Evolutionary conservation across 64 coral and sea anemone species (phyloP).

Genomic region (Hydrozoanthus tunicans): DNA sequence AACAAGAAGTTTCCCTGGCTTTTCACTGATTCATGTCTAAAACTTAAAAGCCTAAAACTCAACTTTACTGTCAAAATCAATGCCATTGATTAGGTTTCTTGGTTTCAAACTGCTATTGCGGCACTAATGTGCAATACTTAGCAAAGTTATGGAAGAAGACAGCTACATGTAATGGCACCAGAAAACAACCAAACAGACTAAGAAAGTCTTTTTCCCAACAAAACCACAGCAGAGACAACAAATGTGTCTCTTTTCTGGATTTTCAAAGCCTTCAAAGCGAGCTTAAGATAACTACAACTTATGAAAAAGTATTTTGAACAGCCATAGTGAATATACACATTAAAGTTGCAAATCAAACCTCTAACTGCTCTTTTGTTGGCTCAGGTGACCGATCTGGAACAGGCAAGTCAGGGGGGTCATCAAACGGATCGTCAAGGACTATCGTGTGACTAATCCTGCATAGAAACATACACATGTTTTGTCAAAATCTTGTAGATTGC

Average conservation of each 20-base stretch:
- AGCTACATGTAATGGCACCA: too few relatives aligned
- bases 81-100: too few relatives aligned
- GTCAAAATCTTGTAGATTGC: not conserved
- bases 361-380: constrained; percentile 97
- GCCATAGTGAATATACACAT: too few relatives aligned
- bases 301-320: not conserved
- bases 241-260: not conserved
- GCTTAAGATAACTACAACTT: not conserved
- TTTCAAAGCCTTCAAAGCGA: not conserved
- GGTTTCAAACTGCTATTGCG: too few relatives aligned
- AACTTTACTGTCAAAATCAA: too few relatives aligned
- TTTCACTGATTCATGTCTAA: too few relatives aligned
- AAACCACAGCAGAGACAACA: not conserved
- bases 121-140: too few relatives aligned
- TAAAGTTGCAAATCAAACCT: constrained; percentile 54
- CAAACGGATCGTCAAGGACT: constrained; percentile 94
- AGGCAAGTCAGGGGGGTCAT: constrained; percentile 78
- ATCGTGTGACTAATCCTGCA: constrained; percentile 92
- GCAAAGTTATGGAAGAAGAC: too few relatives aligned
- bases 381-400: constrained; percentile 96
- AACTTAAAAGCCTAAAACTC: too few relatives aligned
- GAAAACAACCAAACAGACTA: too few relatives aligned
- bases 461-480: not conserved
- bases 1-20: too few relatives aligned
- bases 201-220: too few relatives aligned